These are phyloP conservation scores for Oasisia sp. DNA, from an alignment of 2,888 invertebrate genomes.

Conservation along the genomic window DNA sequence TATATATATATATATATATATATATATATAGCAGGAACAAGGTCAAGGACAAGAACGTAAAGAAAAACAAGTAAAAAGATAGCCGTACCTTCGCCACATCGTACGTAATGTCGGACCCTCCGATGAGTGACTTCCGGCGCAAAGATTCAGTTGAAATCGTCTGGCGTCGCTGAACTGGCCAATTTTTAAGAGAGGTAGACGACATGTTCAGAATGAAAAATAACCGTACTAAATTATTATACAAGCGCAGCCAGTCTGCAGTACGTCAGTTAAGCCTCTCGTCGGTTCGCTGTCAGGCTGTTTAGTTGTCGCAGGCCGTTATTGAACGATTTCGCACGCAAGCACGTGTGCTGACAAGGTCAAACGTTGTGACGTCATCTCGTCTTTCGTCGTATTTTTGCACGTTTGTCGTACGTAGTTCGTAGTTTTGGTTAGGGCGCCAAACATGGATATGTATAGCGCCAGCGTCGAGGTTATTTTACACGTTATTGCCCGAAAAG, in stretches of 20 bases:
- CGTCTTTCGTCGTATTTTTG: not conserved
- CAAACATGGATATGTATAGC: no score
- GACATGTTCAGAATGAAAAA: not conserved
- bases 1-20: no score
- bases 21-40: no score
- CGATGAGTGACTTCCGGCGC: slow-evolving; percentile 34
- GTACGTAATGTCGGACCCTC: slow-evolving; percentile 51
- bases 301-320: not conserved
- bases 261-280: not conserved
- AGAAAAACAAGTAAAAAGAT: not conserved
- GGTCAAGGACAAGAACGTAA: no score
- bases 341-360: not conserved
- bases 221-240: not conserved
- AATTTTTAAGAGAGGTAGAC: not conserved
- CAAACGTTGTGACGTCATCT: not conserved
- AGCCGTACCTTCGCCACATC: slow-evolving; percentile 53
- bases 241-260: not conserved
- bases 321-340: not conserved
- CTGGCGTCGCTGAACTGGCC: not conserved
- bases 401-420: not conserved
- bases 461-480: no score
- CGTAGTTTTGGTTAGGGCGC: not conserved
- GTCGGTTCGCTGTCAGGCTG: not conserved
- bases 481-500: no score
- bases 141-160: not conserved